Evolutionary conservation across 1,140 invertebrate genomes (phyloP).

Genomic region (Phthorimaea operculella): DNA sequence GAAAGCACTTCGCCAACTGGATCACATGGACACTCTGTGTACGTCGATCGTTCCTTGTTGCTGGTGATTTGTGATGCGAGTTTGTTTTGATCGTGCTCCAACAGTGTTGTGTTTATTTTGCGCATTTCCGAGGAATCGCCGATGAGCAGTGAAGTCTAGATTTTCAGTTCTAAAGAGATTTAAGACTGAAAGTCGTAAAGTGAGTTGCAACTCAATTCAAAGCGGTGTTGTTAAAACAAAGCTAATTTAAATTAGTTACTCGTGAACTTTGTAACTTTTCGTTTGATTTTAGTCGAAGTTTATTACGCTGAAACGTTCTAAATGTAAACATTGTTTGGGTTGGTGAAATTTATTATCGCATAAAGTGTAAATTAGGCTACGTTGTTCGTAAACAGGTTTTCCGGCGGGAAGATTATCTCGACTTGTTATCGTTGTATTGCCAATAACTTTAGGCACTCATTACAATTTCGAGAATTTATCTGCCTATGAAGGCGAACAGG

Average conservation of each 20-base stretch:
- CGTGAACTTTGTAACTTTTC: too few species aligned
- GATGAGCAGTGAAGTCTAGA: too few species aligned
- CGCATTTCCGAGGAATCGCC: not conserved
- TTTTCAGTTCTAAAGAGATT: too few species aligned
- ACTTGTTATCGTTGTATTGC: not conserved
- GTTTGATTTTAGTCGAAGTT: too few species aligned
- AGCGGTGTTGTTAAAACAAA: too few species aligned
- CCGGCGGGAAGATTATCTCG: not conserved
- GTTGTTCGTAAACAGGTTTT: not conserved
- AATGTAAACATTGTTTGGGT: too few species aligned
- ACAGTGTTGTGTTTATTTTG: not conserved
- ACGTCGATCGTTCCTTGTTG: conserved; percentile 18
- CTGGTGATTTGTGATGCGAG: not conserved
- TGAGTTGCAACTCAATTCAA: too few species aligned
- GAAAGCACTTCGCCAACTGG: conserved; percentile 27
- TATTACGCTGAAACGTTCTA: too few species aligned
- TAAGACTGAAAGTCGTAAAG: too few species aligned
- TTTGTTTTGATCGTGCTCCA: not conserved
- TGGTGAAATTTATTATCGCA: not conserved
- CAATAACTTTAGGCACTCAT: not conserved
- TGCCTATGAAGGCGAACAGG: too few species aligned
- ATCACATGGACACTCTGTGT: conserved; percentile 58
- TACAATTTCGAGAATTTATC: too few species aligned
- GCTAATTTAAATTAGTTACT: too few species aligned
- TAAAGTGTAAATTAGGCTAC: not conserved